phyloP scores from a whole-genome alignment of 2,797 vertebrate genomes.

The Hoplostethus mediterraneus region DNA sequence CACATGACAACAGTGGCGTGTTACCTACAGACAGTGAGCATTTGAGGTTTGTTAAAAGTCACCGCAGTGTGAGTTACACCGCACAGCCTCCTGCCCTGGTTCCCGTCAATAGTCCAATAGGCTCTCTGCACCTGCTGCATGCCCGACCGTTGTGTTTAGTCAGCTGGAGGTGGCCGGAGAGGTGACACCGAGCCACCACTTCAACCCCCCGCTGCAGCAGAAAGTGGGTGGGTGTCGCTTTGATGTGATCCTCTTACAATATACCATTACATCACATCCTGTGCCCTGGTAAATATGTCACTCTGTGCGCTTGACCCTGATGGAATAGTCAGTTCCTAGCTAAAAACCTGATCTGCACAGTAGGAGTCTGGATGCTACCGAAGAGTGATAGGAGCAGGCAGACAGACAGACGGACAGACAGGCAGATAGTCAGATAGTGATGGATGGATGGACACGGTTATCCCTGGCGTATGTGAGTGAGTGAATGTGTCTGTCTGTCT shows the following conservation, averaged over 20 bases:
- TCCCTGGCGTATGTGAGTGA: neutral
- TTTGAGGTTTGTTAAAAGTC: neutral
- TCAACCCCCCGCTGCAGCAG: neutral
- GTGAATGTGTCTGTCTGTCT: slow-evolving; percentile 6
- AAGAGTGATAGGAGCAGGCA: no score
- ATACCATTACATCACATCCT: neutral
- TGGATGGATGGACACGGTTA: neutral
- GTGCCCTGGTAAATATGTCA: no score
- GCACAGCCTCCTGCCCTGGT: neutral
- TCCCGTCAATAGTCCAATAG: neutral
- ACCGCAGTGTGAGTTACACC: neutral
- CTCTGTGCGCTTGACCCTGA: no score
- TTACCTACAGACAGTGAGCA: neutral
- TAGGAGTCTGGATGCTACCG: no score
- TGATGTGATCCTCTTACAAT: neutral
- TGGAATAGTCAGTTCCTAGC: no score
- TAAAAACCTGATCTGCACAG: no score
- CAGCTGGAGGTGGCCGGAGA: slow-evolving; percentile 15
- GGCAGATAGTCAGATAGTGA: neutral
- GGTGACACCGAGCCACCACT: neutral
- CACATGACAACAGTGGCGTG: neutral
- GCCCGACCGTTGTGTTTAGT: slow-evolving; percentile 18
- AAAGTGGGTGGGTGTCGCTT: neutral
- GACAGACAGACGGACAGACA: neutral
- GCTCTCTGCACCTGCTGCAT: slow-evolving; percentile 20